phyloP scores from a whole-genome alignment of 2,888 invertebrate species.

The Plagodis dolabraria region DNA sequence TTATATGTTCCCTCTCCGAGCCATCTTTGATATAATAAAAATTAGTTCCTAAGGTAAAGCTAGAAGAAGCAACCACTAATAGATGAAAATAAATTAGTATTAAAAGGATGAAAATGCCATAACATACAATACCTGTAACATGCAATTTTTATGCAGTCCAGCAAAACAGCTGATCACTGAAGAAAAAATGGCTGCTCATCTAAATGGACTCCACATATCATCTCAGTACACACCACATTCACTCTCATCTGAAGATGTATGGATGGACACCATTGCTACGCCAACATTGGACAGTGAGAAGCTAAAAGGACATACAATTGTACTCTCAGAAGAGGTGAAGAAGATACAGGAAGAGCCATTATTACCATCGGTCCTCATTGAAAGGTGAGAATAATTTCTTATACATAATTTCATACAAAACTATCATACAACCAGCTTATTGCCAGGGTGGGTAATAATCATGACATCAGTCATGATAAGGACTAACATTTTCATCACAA shows the following conservation, averaged over 20 bases:
- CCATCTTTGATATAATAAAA: too few relatives aligned
- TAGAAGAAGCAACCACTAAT: too few relatives aligned
- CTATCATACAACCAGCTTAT: not conserved
- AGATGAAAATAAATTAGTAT: too few relatives aligned
- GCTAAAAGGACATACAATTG: slow-evolving; percentile 82
- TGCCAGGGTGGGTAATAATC: too few relatives aligned
- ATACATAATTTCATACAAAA: not conserved
- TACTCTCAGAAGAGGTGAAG: slow-evolving; percentile 89
- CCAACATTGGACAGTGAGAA: slow-evolving; percentile 49
- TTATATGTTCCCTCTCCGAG: too few relatives aligned
- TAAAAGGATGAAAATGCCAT: not conserved
- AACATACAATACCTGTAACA: not conserved
- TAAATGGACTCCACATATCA: slow-evolving; percentile 90
- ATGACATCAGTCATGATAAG: too few relatives aligned
- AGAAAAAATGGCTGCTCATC: slow-evolving; percentile 93
- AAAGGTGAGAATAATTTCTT: slow-evolving; percentile 59
- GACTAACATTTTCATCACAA: too few relatives aligned
- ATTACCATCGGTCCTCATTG: slow-evolving; percentile 87
- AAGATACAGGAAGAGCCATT: slow-evolving; percentile 87
- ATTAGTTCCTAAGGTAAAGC: too few relatives aligned
- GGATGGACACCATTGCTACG: slow-evolving; percentile 48
- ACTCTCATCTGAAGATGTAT: slow-evolving; percentile 57
- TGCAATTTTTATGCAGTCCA: slow-evolving; percentile 67
- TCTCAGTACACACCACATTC: slow-evolving; percentile 71
- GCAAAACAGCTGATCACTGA: slow-evolving; percentile 92